Percentiles rank a stretch among this genome's conserved stretches.
phyloP scores from a whole-genome alignment of 2,888 invertebrate genomes.

The Cabera pusaria region DNA sequence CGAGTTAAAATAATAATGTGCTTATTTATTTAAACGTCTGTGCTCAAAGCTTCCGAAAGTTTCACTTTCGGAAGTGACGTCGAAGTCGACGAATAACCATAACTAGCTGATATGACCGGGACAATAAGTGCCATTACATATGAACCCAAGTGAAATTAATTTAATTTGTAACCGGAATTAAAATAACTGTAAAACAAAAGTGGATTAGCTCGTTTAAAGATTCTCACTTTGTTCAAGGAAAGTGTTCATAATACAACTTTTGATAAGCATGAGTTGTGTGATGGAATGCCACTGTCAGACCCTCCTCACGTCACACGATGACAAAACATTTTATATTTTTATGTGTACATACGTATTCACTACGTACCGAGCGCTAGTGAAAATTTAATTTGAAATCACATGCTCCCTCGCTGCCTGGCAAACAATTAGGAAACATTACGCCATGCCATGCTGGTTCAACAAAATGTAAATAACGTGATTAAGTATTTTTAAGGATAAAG shows the following conservation, averaged over 20 bases:
- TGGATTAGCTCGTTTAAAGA: slow-evolving; percentile 9
- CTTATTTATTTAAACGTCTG: too few relatives aligned
- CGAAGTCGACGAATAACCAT: too few relatives aligned
- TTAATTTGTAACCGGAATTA: neutral
- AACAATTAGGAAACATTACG: slow-evolving; percentile 32
- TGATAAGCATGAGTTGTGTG: slow-evolving; percentile 52
- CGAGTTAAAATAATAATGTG: too few relatives aligned
- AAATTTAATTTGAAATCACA: slow-evolving; percentile 29
- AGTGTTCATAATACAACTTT: slow-evolving; percentile 51
- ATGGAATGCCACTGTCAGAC: slow-evolving; percentile 61
- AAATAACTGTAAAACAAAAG: slow-evolving; percentile 3
- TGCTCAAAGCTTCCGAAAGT: too few relatives aligned
- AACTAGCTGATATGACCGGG: too few relatives aligned
- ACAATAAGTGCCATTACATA: too few relatives aligned
- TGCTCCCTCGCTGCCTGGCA: slow-evolving; percentile 11
- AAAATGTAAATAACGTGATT: slow-evolving; percentile 40
- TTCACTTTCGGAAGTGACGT: too few relatives aligned
- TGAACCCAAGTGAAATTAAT: too few relatives aligned
- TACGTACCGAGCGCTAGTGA: slow-evolving; percentile 5
- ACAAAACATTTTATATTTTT: slow-evolving; percentile 33
- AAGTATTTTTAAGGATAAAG: slow-evolving; percentile 30
- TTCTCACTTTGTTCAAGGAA: slow-evolving; percentile 35
- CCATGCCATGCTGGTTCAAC: too few relatives aligned
- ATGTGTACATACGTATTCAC: too few relatives aligned
- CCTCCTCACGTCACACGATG: slow-evolving; percentile 59